Conservation (phyloP, 1,140 invertebrate species). For the Lepidurus arcticus region DNA sequence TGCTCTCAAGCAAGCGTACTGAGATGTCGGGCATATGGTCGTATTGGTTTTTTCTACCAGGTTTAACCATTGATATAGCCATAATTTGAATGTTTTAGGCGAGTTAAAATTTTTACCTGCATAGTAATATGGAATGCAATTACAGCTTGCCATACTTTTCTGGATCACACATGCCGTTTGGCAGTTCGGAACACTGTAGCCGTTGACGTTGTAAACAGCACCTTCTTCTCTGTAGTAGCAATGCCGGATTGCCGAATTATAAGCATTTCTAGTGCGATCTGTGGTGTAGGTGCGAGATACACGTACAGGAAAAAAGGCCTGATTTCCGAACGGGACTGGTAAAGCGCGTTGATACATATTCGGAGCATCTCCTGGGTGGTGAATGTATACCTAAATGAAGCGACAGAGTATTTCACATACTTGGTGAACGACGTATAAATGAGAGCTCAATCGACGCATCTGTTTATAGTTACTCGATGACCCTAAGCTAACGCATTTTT, state of each 20-base stretch:
- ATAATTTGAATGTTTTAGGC: neutral
- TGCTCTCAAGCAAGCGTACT: neutral
- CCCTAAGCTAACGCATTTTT: too few relatives aligned
- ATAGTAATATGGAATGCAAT: neutral
- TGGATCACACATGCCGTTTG: neutral
- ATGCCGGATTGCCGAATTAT: neutral
- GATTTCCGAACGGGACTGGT: neutral
- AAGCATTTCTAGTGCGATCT: neutral
- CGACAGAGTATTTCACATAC: neutral
- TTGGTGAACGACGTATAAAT: neutral
- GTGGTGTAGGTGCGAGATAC: neutral
- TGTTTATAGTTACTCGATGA: too few relatives aligned
- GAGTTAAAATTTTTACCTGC: neutral
- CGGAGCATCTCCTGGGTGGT: conserved; percentile 5
- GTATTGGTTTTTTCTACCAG: neutral
- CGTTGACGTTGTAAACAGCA: neutral
- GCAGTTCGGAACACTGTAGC: neutral
- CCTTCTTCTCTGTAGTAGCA: conserved; percentile 8
- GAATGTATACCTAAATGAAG: neutral
- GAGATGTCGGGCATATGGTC: neutral
- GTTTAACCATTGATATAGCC: neutral
- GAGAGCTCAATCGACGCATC: too few relatives aligned
- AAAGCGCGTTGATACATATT: neutral
- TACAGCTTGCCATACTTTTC: neutral
- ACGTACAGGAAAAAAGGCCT: neutral